Evolutionary conservation across 2,113 vertebrate genomes (phyloP).

Genomic region (Coptodon rendalli): DNA sequence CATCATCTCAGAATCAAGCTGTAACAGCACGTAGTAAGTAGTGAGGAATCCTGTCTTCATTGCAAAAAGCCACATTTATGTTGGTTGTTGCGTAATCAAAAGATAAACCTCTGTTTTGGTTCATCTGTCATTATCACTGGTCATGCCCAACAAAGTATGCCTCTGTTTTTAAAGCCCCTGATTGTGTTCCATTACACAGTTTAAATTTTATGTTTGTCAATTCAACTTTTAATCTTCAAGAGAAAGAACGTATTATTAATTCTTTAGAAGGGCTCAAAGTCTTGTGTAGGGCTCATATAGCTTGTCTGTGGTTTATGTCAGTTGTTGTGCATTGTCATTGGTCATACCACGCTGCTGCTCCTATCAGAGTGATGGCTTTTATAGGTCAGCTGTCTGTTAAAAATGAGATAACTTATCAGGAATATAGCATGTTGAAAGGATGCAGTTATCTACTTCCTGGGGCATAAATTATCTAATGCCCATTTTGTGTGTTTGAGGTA

Average conservation of each 20-base stretch:
- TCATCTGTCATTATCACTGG: not conserved
- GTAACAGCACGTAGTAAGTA: not conserved
- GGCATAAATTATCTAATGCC: constrained; percentile 13
- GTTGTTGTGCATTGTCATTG: not conserved
- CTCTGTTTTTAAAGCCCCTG: not conserved
- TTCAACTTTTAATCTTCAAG: not conserved
- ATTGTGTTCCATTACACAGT: not conserved
- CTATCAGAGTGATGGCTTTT: not conserved
- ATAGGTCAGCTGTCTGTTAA: constrained; percentile 3
- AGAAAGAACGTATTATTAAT: not conserved
- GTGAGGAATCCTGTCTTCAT: rapidly evolving
- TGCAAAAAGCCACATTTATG: not conserved
- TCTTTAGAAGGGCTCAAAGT: not conserved
- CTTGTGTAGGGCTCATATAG: not conserved
- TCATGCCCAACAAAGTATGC: not conserved
- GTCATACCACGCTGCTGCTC: not conserved
- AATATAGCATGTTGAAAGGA: constrained; percentile 32
- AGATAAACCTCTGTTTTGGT: not conserved
- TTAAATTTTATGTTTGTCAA: not conserved
- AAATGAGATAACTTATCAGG: constrained; percentile 5
- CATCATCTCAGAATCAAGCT: not conserved
- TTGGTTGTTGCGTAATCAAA: not conserved
- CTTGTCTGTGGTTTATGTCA: not conserved
- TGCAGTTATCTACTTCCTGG: constrained; percentile 45
- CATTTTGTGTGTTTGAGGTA: constrained; percentile 40